These are phyloP conservation scores for Scalopus aquaticus DNA, from an alignment of 2,113 vertebrate species.

Conservation along the genomic window DNA sequence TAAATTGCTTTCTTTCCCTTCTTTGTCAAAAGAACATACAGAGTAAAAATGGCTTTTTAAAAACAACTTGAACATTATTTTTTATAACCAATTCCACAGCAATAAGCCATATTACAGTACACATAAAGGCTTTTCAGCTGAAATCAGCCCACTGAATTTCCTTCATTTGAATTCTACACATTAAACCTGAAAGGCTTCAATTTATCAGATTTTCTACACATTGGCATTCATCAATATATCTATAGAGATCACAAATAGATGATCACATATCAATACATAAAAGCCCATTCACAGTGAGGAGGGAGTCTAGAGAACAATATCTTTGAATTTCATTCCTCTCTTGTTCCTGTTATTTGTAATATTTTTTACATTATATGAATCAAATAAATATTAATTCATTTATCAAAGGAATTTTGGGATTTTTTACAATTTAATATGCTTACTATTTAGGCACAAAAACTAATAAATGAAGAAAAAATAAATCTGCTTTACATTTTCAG, in stretches of 20 bases:
- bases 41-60: slow-evolving; percentile 56
- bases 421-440: not conserved
- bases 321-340: not conserved
- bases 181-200: not conserved
- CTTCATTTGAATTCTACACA: not conserved
- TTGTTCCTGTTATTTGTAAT: not conserved
- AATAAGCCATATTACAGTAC: slow-evolving; percentile 35
- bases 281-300: not conserved
- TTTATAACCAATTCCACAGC: slow-evolving; percentile 45
- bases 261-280: not conserved
- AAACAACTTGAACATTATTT: slow-evolving; percentile 47
- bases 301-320: not conserved
- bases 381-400: not conserved
- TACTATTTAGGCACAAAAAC: not conserved
- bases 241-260: not conserved
- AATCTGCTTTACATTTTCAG: not conserved
- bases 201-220: not conserved
- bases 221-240: not conserved
- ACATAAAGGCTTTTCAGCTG: not conserved
- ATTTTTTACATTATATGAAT: not conserved
- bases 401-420: not conserved
- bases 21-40: slow-evolving; percentile 39
- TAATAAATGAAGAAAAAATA: not conserved
- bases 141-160: not conserved
- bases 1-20: slow-evolving; percentile 52